Base-by-base conservation (phyloP, 2,888 invertebrate species). In the Ryuthela nishihirai region DNA sequence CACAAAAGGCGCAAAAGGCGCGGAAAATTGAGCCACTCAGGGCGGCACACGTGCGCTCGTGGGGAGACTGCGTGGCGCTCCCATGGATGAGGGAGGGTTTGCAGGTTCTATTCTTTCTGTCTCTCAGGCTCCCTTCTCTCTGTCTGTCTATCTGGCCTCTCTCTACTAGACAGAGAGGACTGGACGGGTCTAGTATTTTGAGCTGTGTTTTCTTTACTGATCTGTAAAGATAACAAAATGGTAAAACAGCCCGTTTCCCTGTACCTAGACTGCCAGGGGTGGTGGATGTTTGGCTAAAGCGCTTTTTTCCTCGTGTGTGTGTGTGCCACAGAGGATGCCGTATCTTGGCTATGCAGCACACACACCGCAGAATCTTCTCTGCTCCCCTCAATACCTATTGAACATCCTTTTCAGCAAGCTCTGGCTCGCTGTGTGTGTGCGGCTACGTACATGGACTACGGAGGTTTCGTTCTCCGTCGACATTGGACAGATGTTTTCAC, bases 221-320 rank as follows among this genome's bases (percentile, higher is more conserved):
- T 58, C 56, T 58, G 56, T 41, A 58, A 58, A 58, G 56, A 58
- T 58, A 58, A 58, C 56, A 58, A 58, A 58, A 58, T 52, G 50
- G 56, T 58, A 58, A 58, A 58, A 58, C 56, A 58, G 56, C 56
- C 52, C 52, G 41, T n/a, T n/a, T n/a, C n/a, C n/a, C n/a, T n/a
- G n/a, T n/a, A n/a, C n/a, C n/a, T n/a, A n/a, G n/a, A n/a, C n/a
- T n/a, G n/a, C n/a, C n/a, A n/a, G n/a, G n/a, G n/a, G n/a, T n/a
- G n/a, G n/a, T n/a, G n/a, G n/a, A n/a, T n/a, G n/a, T n/a, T n/a
- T n/a, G n/a, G n/a, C n/a, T n/a, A n/a, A n/a, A n/a, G n/a, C n/a
- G n/a, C n/a, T n/a, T n/a, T n/a, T n/a, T n/a, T n/a, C n/a, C n/a
- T n/a, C n/a, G n/a, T n/a, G n/a, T n/a, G n/a, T n/a, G n/a, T n/a